phyloP scores from a whole-genome alignment of 2,113 vertebrate species.

The Strigops habroptila region DNA sequence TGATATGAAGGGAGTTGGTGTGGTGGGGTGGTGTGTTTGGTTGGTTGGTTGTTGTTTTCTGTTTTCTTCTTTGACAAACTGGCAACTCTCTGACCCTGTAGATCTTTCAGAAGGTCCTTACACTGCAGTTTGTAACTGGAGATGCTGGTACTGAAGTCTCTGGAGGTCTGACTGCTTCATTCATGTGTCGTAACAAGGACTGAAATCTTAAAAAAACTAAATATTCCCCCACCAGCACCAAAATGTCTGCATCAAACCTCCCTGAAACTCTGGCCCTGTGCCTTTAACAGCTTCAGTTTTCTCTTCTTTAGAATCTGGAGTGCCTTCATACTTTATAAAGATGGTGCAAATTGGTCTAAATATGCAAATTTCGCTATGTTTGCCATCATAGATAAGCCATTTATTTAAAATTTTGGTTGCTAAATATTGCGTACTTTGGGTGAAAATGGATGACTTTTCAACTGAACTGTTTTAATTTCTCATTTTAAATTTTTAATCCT shows the following conservation, averaged over 20 bases:
- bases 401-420: neutral
- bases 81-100: neutral
- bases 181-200: neutral
- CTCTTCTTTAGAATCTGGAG: neutral
- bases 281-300: neutral
- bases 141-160: neutral
- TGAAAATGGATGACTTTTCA: neutral
- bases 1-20: neutral
- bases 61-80: neutral
- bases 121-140: neutral
- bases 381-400: neutral
- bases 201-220: neutral
- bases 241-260: neutral
- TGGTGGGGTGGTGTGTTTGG: neutral
- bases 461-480: neutral
- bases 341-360: neutral
- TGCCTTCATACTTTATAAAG: neutral
- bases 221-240: rapidly evolving
- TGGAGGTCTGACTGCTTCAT: neutral
- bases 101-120: neutral
- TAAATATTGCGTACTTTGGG: neutral
- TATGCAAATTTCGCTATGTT: neutral
- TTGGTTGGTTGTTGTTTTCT: neutral
- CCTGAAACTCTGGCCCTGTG: neutral
- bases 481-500: neutral